These are phyloP conservation scores for Chelon labrosus DNA, from an alignment of 2,797 vertebrate genomes.

Conservation along the genomic window DNA sequence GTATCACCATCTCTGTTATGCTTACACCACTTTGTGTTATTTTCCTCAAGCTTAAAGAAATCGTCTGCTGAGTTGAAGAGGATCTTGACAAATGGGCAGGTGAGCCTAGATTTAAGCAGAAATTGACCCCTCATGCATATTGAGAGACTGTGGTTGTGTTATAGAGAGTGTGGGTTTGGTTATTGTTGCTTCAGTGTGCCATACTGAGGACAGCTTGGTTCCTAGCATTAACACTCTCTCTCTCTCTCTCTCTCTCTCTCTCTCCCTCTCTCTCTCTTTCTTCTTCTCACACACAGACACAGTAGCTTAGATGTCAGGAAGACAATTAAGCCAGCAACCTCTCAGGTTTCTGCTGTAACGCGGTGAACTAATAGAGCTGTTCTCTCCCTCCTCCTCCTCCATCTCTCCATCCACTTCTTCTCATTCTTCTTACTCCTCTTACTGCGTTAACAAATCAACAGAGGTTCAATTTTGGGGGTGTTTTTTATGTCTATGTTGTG, in stretches of 20 bases:
- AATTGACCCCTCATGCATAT: conserved; percentile 44
- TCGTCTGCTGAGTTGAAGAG: conserved; percentile 98
- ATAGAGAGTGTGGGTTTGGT: conserved; percentile 81
- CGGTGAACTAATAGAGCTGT: conserved; percentile 80
- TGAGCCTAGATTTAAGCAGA: conserved; percentile 66
- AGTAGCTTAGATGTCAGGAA: conserved; percentile 84
- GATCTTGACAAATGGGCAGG: conserved; percentile 96
- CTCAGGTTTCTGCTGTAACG: conserved; percentile 87
- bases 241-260: not conserved
- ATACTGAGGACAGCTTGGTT: conserved; percentile 6
- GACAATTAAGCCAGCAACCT: conserved; percentile 85
- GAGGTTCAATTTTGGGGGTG: conserved; percentile 40
- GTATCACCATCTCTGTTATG: conserved; percentile 8
- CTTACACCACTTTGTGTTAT: conserved; percentile 17
- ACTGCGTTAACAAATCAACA: conserved; percentile 63
- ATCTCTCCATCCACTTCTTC: conserved; percentile 32
- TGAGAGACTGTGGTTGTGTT: conserved; percentile 17
- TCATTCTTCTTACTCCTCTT: conserved; percentile 49
- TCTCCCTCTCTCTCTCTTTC: not conserved
- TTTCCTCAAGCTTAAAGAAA: conserved; percentile 90
- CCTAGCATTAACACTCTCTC: not conserved
- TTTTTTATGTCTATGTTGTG: conserved; percentile 3
- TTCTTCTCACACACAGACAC: conserved; percentile 44
- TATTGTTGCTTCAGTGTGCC: conserved; percentile 72
- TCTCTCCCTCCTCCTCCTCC: conserved; percentile 42